Base-by-base conservation (phyloP, 2,113 vertebrate genomes). In the Malaclemys terrapin region DNA sequence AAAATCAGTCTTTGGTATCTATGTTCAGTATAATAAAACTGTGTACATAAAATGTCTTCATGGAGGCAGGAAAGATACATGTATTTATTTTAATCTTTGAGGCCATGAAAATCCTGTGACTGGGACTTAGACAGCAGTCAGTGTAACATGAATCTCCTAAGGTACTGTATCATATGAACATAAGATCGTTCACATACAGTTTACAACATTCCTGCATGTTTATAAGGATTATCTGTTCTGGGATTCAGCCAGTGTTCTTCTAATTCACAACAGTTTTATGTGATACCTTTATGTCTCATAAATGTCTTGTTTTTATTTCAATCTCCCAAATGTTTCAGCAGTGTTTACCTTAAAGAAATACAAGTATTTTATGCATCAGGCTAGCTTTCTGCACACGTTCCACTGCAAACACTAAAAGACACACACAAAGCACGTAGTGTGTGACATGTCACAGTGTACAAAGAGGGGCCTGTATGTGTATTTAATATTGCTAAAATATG, bases 141-240 rank as follows among this genome's bases (percentile, higher is more conserved):
- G 38, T 90, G 89, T 97, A 97, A 97, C 42, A 93, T 89, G 97
- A 97, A 94, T 96, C 93, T 97, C 93, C 93, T 97, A 97, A 97
- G 93, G 93, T 96, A 90, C 86, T 97, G 90, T 94, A 96, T 98
- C 89, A 96, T 89, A 97, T 96, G n/a, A 72, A 72, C 65, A 38
- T 72, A 38, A 38, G n/a, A 72, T 96, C 92, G 93, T 98, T 98
- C 97, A 96, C 95, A 96, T 96, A 94, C 38, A 94, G 93, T 96
- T 97, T 97, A 97, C 89, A 97, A 89, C 96, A 97, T 98, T 98
- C 91, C 90, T 97, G 87, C 88, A 89, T 95, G 95, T 98, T 98
- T 97, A 97, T 95, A 95, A 95, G 95, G 95, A 98, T 98, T 97
- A 97, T 98, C 92, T 96, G 84, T 97, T 95, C 93, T 97, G 94